These are phyloP conservation scores for Caenorhabditis zanzibari DNA, from an alignment of 2,888 invertebrate genomes.

Conservation along the genomic window DNA sequence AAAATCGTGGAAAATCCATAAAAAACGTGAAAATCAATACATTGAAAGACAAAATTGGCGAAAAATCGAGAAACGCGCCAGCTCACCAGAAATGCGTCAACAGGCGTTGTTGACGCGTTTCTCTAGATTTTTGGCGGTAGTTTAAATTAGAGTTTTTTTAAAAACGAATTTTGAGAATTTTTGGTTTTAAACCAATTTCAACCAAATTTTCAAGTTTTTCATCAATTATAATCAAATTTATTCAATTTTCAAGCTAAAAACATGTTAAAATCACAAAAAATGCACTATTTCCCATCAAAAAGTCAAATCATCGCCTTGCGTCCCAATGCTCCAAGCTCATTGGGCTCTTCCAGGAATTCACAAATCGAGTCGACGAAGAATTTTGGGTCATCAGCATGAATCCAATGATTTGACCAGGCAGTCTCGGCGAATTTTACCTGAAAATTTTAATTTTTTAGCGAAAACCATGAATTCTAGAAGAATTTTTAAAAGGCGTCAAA, in stretches of 20 bases:
- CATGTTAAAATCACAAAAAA: not conserved
- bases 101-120: slow-evolving; percentile 5
- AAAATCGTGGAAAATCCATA: slow-evolving; percentile 2
- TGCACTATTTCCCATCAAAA: not conserved
- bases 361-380: slow-evolving; percentile 59
- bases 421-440: slow-evolving; percentile 58
- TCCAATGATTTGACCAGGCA: slow-evolving; percentile 61
- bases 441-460: not conserved
- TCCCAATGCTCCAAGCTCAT: slow-evolving; percentile 28
- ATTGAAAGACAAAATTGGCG: not conserved
- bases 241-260: no score
- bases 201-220: no score
- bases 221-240: no score
- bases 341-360: slow-evolving; percentile 41
- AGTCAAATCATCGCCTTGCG: slow-evolving; percentile 7
- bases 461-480: no score
- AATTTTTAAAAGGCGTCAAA: not conserved
- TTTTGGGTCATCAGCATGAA: slow-evolving; percentile 57
- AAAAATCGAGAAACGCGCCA: slow-evolving; percentile 5
- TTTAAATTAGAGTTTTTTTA: not conserved
- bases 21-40: no score
- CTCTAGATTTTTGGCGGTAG: not conserved
- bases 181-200: no score
- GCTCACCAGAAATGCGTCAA: slow-evolving; percentile 10
- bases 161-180: no score